Evolutionary conservation across 2,113 vertebrate species (phyloP).

Genomic region (Apodemus speciosus): DNA sequence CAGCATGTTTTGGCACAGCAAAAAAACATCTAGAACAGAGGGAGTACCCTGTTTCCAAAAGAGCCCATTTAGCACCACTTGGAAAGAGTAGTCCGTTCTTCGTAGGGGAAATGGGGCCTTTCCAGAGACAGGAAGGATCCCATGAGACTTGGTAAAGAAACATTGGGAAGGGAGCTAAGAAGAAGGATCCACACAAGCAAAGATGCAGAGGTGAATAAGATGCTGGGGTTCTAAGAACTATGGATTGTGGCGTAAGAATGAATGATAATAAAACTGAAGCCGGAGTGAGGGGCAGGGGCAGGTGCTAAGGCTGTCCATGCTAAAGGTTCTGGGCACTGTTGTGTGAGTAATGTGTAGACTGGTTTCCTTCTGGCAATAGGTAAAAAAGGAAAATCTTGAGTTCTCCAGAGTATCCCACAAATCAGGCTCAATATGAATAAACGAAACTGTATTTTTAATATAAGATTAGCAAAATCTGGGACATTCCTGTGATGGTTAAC

Average conservation of each 20-base stretch:
- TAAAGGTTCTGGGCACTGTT: background rate
- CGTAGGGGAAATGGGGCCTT: background rate
- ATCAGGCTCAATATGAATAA: background rate
- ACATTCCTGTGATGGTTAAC: background rate
- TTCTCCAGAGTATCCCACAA: background rate
- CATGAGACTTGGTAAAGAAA: background rate
- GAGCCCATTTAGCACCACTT: background rate
- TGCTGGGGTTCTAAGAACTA: background rate
- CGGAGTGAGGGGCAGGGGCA: background rate
- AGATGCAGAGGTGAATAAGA: background rate
- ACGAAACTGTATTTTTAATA: background rate
- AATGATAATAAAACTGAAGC: background rate
- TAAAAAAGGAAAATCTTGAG: background rate
- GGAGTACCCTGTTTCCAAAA: background rate
- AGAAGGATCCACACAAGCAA: background rate
- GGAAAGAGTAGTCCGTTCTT: background rate
- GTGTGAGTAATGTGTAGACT: background rate
- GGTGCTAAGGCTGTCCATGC: background rate
- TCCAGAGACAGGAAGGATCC: background rate
- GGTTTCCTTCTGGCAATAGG: background rate
- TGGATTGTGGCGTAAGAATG: background rate
- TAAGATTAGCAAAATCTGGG: background rate
- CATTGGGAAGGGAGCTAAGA: background rate
- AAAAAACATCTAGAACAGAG: background rate
- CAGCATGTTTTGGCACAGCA: accelerated